These are phyloP conservation scores for Pseudomyrmex flavicornis DNA, from an alignment of 1,140 invertebrate genomes.

Conservation along the genomic window DNA sequence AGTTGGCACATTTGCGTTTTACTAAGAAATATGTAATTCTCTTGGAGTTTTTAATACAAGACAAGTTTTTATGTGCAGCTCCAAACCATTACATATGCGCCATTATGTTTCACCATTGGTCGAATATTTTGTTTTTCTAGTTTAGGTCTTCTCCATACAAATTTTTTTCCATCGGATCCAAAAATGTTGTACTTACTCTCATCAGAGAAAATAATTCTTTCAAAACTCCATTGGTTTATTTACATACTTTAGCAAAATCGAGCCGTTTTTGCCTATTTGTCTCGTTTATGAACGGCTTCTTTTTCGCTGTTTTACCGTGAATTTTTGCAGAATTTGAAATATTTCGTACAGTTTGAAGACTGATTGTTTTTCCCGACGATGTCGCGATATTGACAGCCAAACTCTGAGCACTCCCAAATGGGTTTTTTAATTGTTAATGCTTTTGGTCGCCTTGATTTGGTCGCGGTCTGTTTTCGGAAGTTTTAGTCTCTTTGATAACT, in stretches of 20 bases:
- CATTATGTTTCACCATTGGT: too few relatives aligned
- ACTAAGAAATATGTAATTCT: too few relatives aligned
- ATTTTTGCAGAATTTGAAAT: slow-evolving; percentile 39
- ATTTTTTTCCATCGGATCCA: slow-evolving; percentile 33
- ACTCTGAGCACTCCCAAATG: slow-evolving; percentile 11
- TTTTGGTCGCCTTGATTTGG: background rate
- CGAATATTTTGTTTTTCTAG: too few relatives aligned
- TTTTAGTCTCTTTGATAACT: background rate
- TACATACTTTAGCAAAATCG: slow-evolving; percentile 9
- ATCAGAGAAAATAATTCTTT: slow-evolving; percentile 60
- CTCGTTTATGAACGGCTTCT: slow-evolving; percentile 34
- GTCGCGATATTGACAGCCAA: background rate
- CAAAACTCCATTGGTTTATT: slow-evolving; percentile 51
- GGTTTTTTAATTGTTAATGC: slow-evolving; percentile 15
- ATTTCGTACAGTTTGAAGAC: slow-evolving; percentile 56
- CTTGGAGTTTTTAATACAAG: too few relatives aligned
- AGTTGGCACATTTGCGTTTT: too few relatives aligned
- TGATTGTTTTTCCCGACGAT: background rate
- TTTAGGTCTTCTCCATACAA: slow-evolving; percentile 15
- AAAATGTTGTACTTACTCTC: slow-evolving; percentile 45
- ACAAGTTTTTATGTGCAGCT: too few relatives aligned
- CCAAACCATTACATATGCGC: too few relatives aligned
- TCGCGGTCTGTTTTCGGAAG: background rate
- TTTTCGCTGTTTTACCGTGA: slow-evolving; percentile 38
- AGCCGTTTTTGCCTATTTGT: slow-evolving; percentile 27